Evolutionary conservation across 1,140 invertebrate genomes (phyloP), one percentile per base, ranked within the genome.

Genomic region (Drosophila eugracilis): DNA sequence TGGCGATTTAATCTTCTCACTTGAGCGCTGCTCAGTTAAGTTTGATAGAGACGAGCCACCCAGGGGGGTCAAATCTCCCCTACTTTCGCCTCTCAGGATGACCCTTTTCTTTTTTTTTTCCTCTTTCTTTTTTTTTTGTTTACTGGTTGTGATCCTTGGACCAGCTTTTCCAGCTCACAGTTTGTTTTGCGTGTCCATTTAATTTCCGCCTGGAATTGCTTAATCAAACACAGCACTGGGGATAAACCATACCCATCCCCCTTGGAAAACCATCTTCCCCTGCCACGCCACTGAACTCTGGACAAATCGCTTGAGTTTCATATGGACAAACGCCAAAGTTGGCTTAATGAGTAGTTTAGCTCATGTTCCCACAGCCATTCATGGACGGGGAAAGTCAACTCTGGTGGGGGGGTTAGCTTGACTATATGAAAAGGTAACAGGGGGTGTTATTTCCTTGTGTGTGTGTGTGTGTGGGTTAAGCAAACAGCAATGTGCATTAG

Each of bases 1-100:
- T 88, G 84, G 83, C 83, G 83, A 88, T 88, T 88, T 88, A 88
- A 88, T 88, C 83, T 88, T 88, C 83, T 88, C 83, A 88, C 83
- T 88, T 89, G 83, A 88, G 62, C 78, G 83, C 78, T 75, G 78
- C 75, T 83, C 83, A 83, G 83, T 86, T 86, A 86, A 86, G 78
- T 86, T 88, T 88, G 83, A 86, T 88, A 78, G 74, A 86, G 83
- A 57, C 74, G 34, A 45, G 28, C 21, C 30, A 32, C 21, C 30
- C 57, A 36, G 22, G 42, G 42, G 59, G 44, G 65, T 47, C 58
- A 42, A 24, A 55, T 17, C 14, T 37, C 47, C 32, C 37, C 4
- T 21, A 24, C 21, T 9, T 22, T n/a, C 14, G n/a, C n/a, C n/a
- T 19, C 5, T 36, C 22, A n/a, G 55, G 42, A 58, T 79, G 71